Percentiles rank a stretch among this genome's conserved stretches.
Conservation (phyloP, 2,113 vertebrate species). For the Neogale vison region DNA sequence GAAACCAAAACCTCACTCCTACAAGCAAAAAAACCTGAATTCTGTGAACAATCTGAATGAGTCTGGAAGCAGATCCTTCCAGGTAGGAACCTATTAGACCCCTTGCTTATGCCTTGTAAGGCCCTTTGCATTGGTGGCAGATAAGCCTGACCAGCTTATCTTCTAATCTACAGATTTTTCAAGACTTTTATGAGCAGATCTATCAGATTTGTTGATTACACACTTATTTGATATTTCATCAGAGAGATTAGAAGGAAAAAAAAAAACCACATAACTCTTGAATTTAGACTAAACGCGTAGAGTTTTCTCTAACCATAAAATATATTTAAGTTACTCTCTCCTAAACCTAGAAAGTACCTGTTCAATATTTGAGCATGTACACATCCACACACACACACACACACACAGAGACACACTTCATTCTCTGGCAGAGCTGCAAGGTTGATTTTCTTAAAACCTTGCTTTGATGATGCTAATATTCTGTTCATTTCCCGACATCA, state of each 20-base stretch:
- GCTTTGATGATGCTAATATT: not conserved
- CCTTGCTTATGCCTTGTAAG: not conserved
- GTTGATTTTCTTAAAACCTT: not conserved
- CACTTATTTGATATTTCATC: not conserved
- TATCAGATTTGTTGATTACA: not conserved
- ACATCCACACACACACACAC: not conserved
- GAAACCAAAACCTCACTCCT: not conserved
- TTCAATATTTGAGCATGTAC: not conserved
- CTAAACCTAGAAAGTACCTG: not conserved
- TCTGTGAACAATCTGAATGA: not conserved
- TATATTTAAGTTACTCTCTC: not conserved
- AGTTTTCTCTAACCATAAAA: not conserved
- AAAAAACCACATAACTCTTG: not conserved
- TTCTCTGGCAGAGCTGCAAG: not conserved
- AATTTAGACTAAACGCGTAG: not conserved
- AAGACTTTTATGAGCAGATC: not conserved
- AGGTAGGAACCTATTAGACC: not conserved
- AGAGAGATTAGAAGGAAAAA: not conserved
- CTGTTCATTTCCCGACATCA: not conserved
- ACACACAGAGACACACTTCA: not conserved
- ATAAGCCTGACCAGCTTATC: not conserved
- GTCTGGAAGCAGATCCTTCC: not conserved
- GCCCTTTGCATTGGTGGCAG: not conserved
- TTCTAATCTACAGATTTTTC: not conserved
- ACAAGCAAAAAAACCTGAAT: not conserved